These are phyloP conservation scores for Colostygia pectinataria DNA, from an alignment of 2,888 invertebrate species.

Conservation along the genomic window DNA sequence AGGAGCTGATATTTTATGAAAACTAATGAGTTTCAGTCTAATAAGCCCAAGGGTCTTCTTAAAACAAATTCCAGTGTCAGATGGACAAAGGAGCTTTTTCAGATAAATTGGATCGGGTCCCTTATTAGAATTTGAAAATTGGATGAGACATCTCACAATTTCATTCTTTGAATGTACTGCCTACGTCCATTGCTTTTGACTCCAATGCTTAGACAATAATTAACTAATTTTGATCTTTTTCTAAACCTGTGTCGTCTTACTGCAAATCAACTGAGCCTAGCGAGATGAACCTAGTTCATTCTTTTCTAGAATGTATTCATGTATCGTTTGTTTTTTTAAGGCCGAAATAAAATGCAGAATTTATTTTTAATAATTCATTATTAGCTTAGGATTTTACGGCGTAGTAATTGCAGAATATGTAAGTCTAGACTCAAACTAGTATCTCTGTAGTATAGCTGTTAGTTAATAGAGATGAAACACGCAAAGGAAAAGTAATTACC, in stretches of 20 bases:
- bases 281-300: no score
- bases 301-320: no score
- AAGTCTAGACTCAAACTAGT: conserved; percentile 9
- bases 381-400: not conserved
- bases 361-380: no score
- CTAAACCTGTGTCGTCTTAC: no score
- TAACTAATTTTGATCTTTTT: no score
- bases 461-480: conserved; percentile 42
- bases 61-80: conserved; percentile 10
- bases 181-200: no score
- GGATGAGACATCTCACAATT: conserved; percentile 4
- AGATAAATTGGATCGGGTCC: conserved; percentile 15
- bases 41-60: conserved; percentile 5
- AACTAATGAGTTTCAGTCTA: conserved; percentile 11
- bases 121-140: conserved; percentile 11
- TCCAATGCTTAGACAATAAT: no score
- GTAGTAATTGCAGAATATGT: not conserved
- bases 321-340: not conserved
- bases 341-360: no score
- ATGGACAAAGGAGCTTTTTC: conserved; percentile 13
- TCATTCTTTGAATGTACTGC: not conserved
- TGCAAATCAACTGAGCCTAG: no score
- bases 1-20: not conserved
- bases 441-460: conserved; percentile 19
- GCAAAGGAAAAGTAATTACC: conserved; percentile 50